phyloP scores from a whole-genome alignment of 2,113 vertebrate species.

The Gasterosteus nipponicus region DNA sequence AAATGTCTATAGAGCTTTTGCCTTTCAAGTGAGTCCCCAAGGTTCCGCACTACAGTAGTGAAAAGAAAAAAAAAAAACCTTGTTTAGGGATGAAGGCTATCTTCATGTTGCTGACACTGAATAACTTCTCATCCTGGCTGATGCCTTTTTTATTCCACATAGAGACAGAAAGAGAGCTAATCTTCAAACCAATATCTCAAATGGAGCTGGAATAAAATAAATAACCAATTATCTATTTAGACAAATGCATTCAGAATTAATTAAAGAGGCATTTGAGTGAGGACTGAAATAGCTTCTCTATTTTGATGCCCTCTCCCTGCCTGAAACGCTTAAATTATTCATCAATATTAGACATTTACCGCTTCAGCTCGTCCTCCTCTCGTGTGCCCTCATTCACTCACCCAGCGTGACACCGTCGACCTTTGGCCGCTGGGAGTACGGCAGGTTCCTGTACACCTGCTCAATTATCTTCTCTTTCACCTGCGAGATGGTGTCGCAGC shows the following conservation, averaged over 20 bases:
- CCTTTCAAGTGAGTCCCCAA: constrained; percentile 71
- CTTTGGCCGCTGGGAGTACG: constrained; percentile 92
- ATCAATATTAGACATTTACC: constrained; percentile 21
- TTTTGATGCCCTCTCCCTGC: constrained; percentile 9
- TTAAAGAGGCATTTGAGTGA: constrained; percentile 39
- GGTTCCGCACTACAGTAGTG: constrained; percentile 52
- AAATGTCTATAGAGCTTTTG: constrained; percentile 62
- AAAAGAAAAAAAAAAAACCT: constrained; percentile 33
- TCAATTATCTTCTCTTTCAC: constrained; percentile 99
- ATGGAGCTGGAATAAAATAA: constrained; percentile 21
- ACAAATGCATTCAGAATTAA: constrained; percentile 28
- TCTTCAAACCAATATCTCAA: constrained; percentile 12
- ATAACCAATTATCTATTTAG: constrained; percentile 15
- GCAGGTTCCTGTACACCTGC: constrained; percentile 92
- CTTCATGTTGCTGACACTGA: constrained; percentile 38
- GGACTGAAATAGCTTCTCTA: constrained; percentile 14
- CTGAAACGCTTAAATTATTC: constrained; percentile 32
- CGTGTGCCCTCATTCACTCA: constrained; percentile 68
- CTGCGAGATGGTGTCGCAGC: constrained; percentile 97
- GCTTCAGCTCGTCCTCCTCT: constrained; percentile 9
- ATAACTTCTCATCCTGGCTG: constrained; percentile 6
- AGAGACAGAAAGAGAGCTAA: constrained; percentile 1
- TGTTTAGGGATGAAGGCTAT: constrained; percentile 56
- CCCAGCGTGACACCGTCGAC: constrained; percentile 93
- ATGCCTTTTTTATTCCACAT: constrained; percentile 18